A percentile compares a stretch with the other conserved stretches of the same genome.
Conservation (phyloP, 2,888 invertebrate species). For the Apodemia mormo region DNA sequence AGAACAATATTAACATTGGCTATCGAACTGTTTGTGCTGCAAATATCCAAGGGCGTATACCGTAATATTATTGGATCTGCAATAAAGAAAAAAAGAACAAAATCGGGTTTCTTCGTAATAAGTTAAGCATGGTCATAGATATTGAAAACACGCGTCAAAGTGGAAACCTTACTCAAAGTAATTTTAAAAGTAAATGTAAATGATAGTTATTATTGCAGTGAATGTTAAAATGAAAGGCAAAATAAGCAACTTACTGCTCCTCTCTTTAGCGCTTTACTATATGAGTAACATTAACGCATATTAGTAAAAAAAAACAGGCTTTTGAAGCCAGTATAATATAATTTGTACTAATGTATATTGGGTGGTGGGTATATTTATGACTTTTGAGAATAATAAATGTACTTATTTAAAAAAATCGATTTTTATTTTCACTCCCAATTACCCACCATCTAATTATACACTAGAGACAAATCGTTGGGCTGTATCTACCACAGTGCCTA, state of each 20-base stretch:
- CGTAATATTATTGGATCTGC: too few relatives aligned
- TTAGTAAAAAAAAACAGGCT: neutral
- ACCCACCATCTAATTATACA: constrained; percentile 61
- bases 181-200: too few relatives aligned
- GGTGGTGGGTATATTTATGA: constrained; percentile 4
- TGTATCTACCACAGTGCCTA: neutral
- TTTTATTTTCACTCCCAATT: constrained; percentile 63
- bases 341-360: neutral
- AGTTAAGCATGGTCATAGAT: too few relatives aligned
- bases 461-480: neutral
- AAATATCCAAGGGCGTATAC: too few relatives aligned
- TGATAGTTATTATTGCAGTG: too few relatives aligned
- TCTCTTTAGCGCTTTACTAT: constrained; percentile 89
- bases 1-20: too few relatives aligned
- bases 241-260: constrained; percentile 87
- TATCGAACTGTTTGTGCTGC: too few relatives aligned
- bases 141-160: too few relatives aligned
- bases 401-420: constrained; percentile 41
- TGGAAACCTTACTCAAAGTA: too few relatives aligned
- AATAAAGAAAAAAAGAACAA: too few relatives aligned
- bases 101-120: too few relatives aligned
- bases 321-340: neutral
- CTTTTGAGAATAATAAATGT: constrained; percentile 33
- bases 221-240: too few relatives aligned
- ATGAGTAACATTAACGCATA: constrained; percentile 71